Base-by-base conservation (phyloP, 2,888 invertebrate genomes). In the Eilema caniola region DNA sequence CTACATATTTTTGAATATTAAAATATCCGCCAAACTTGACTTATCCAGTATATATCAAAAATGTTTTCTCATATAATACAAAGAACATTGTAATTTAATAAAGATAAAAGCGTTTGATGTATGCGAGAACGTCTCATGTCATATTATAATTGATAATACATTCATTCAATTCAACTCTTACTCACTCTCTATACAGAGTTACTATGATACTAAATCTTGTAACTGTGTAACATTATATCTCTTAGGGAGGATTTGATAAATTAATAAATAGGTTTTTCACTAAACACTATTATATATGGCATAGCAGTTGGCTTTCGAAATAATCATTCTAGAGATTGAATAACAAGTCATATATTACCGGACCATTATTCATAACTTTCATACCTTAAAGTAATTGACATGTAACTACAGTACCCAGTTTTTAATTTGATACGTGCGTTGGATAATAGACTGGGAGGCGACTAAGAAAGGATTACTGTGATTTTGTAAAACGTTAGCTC, bases 341-440 rank as follows among this genome's bases (percentile, higher is more conserved):
- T 73, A 79, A 72, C 72, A 73, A 57, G 65, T 71, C 71, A 70
- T 33, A 72, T 61, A 65, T 37, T n/a, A n/a, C 25, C 28, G 33
- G 28, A 11, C 53, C 47, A 60, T 64, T 68, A 41, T 20, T 53
- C 61, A 41, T 66, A 68, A 62, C 41, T 66, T 64, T 67, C 41
- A 53, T 31, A 33, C 33, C 59, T 66, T 76, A 70, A 70, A 78
- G 66, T 83, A 83, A 83, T 83, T 83, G 83, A 82, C 81, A 59
- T 31, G 53, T 28, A 65, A 12, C n/a, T 65, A 69, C 66, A 53
- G 53, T n/a, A 53, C 10, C 53, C n/a, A n/a, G 53, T 20, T 53
- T n/a, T 1, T 53, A 53, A 53, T 20, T 53, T 53, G 53, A 5
- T 53, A 53, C n/a, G n/a, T n/a, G n/a, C n/a, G 2, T 53, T 10